A percentile compares a stretch with the other conserved stretches of the same genome.
Evolutionary conservation across 2,888 invertebrate species (phyloP).

Genomic region (Invenusta paracnida): DNA sequence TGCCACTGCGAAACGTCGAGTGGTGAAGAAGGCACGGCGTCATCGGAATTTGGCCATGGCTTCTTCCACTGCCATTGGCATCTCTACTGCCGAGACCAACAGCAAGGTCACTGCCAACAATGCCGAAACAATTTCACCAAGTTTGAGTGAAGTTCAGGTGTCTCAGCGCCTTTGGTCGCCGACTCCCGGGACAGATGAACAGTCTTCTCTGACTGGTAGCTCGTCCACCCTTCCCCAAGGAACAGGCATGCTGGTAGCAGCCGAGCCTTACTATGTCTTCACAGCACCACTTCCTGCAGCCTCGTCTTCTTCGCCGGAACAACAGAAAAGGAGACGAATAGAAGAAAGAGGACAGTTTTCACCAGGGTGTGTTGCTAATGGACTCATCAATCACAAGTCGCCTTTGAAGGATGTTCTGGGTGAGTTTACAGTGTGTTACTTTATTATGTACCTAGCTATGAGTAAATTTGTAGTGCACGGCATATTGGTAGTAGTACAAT

Average conservation of each 20-base stretch:
- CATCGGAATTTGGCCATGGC: not conserved
- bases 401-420: slow-evolving; percentile 8
- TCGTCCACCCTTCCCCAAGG: not conserved
- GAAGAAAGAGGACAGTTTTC: not conserved
- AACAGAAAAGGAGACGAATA: too few species aligned
- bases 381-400: not conserved
- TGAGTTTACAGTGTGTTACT: not conserved
- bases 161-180: not conserved
- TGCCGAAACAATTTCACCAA: not conserved
- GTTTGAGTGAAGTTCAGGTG: not conserved
- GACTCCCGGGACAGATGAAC: not conserved
- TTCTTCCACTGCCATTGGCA: not conserved
- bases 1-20: not conserved
- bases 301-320: too few species aligned
- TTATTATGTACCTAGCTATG: too few species aligned
- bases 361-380: not conserved
- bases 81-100: not conserved
- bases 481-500: too few species aligned
- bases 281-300: too few species aligned
- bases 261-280: slow-evolving; percentile 3
- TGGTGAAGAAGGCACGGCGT: not conserved
- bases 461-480: too few species aligned
- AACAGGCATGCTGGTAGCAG: not conserved
- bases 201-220: not conserved
- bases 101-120: not conserved